Base-by-base conservation (phyloP, 92 coral and sea anemone genomes). In the Siderastrea siderea region DNA sequence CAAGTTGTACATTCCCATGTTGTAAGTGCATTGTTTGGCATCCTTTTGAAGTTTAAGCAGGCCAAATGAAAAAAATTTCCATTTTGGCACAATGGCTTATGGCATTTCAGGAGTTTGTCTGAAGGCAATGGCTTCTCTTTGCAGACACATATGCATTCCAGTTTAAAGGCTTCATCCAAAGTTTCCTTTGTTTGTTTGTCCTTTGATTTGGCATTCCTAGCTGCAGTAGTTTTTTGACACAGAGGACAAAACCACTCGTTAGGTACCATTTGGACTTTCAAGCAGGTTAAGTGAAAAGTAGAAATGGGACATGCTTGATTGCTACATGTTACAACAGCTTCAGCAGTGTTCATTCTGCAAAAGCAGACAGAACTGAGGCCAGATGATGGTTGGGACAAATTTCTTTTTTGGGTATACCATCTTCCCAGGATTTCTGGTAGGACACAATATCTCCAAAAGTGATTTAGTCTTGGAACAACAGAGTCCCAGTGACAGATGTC, bases 61-160 rank as follows among this genome's bases (percentile, higher is more conserved):
- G 92, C 59, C 86, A 92, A 71, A 67, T 92, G 94, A 89, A 89
- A 92, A 89, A 88, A 92, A 65, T 67, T 60, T 57, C 93, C 95
- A 75, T 81, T 89, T 76, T 53, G n/a, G 71, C 89, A 92, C 0
- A 26, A 63, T 48, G 60, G 75, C 68, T 62, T 82, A 26, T 77
- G 91, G 55, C 92, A 92, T 88, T 92, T 68, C 72, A 92, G 86
- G 5, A 92, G 87, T 74, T 88, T 84, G 62, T 92, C 90, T 54
- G 82, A 47, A 58, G 11, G 11, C 19, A 54, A 16, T 73, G 94
- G 85, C 79, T 80, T 87, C 61, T 77, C 61, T 47, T 82, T 82
- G 83, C 89, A 90, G 61, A 77, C 66, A 66, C 95, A 89, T 10
- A 70, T 80, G 38, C 15, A 74, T 16, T 86, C 73, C 59, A 79